These are phyloP conservation scores for Cnemophilus loriae DNA, from an alignment of 2,113 vertebrate species.

Conservation along the genomic window DNA sequence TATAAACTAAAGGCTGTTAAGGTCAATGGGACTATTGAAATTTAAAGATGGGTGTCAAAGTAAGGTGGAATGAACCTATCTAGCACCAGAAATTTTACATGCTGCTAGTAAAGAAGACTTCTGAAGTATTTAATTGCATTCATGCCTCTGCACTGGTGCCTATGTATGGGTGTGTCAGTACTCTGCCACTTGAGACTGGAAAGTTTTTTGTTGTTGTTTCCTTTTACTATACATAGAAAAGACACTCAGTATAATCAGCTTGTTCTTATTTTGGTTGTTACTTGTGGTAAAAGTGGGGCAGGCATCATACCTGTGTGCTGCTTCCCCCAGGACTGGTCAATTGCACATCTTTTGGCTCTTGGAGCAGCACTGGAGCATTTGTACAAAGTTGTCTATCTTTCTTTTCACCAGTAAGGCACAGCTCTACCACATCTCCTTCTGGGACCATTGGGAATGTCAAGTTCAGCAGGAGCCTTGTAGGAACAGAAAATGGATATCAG, in stretches of 20 bases:
- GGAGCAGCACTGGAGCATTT: neutral
- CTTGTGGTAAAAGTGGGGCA: neutral
- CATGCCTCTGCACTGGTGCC: neutral
- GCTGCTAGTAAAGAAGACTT: neutral
- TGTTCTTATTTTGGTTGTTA: neutral
- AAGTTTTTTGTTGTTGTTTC: neutral
- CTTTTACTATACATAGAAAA: neutral
- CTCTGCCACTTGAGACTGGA: neutral
- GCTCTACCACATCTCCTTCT: neutral
- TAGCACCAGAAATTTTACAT: neutral
- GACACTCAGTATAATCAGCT: neutral
- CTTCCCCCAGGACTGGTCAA: neutral
- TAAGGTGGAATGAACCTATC: neutral
- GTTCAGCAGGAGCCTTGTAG: neutral
- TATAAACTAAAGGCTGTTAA: constrained; percentile 4
- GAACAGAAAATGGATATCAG: neutral
- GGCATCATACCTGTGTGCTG: neutral
- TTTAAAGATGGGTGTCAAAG: neutral
- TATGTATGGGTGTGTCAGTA: neutral
- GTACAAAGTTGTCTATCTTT: neutral
- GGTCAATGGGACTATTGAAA: constrained; percentile 15
- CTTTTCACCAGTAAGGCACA: neutral
- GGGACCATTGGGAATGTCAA: neutral
- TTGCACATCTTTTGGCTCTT: neutral
- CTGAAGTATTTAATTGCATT: constrained; percentile 11